A percentile compares a stretch with the other conserved stretches of the same genome.
Conservation (phyloP, 2,113 vertebrate genomes). For the Lynx canadensis region DNA sequence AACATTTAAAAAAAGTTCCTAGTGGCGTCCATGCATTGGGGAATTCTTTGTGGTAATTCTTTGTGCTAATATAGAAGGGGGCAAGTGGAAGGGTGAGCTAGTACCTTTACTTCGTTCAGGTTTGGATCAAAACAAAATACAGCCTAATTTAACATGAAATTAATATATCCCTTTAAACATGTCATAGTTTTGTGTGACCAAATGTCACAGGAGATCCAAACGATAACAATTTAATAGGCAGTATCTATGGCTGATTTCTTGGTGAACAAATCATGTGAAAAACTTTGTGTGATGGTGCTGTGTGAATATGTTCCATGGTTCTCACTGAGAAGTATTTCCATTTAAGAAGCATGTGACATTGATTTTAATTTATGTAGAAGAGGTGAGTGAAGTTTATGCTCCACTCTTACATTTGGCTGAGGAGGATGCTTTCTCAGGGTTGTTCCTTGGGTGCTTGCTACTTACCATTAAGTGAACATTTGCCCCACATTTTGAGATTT, state of each 20-base stretch:
- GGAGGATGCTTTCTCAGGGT: accelerated
- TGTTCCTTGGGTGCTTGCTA: neutral
- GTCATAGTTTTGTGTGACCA: neutral
- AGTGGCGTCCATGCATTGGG: neutral
- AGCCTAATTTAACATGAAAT: neutral
- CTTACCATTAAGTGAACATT: neutral
- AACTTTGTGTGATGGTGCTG: neutral
- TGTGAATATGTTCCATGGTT: neutral
- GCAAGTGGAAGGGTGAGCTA: neutral
- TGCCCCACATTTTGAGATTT: neutral
- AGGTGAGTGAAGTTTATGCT: neutral
- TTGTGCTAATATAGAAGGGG: neutral
- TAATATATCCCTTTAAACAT: neutral
- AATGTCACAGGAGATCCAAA: neutral
- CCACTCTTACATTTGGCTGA: neutral
- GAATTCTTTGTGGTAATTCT: neutral
- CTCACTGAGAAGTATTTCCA: neutral
- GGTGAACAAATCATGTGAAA: neutral
- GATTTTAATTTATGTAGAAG: neutral
- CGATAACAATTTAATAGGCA: neutral
- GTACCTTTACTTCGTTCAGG: neutral
- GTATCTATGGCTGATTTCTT: neutral
- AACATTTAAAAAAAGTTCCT: neutral
- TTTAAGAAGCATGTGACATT: neutral
- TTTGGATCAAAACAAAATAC: neutral